Evolutionary conservation across 2,888 invertebrate species (phyloP), one percentile per base, ranked within the genome.

Genomic region (Camponotus fellah): DNA sequence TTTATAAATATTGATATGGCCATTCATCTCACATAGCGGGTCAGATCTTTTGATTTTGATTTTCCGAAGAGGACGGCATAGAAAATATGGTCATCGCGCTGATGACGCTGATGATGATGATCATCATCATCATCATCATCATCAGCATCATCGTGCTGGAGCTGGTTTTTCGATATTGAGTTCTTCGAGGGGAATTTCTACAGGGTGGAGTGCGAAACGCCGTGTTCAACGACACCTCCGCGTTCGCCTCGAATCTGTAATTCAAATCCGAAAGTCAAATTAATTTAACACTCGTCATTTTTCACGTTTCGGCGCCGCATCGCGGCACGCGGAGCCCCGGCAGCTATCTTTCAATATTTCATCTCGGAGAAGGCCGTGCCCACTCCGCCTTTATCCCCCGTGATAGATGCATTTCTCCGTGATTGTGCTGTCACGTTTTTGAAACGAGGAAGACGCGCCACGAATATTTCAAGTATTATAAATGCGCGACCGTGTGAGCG

Each of bases 241-340:
- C 75, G 71, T 88, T 84, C 84, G 82, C 79, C 77, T 87, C 86
- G 84, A 91, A 93, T 93, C 89, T 92, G 91, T 92, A 91, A 92
- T 90, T 91, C 93, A 89, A 89, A 91, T 91, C 85, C 87, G 66
- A 89, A 46, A 90, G 91, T 92, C 87, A 93, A 93, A 93, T 93
- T 93, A 93, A 93, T 92, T 93, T 92, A 91, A 93, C 92, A 91
- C 88, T 89, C 87, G 91, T 92, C 93, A 93, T 93, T 92, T 92
- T 93, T 93, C 92, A 91, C 86, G 68, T 90, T 88, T 90, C 85
- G 86, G 77, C 87, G 89, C 83, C 86, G 68, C 79, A 58, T 79
- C 86, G 71, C 84, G 75, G 72, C 79, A 72, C 82, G 85, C 69
- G 82, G 89, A 79, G 87, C 83, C 74, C 65, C 82, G 84, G 82